Evolutionary conservation across 2,797 vertebrate genomes (phyloP).

Genomic region (Spatula versicolor): DNA sequence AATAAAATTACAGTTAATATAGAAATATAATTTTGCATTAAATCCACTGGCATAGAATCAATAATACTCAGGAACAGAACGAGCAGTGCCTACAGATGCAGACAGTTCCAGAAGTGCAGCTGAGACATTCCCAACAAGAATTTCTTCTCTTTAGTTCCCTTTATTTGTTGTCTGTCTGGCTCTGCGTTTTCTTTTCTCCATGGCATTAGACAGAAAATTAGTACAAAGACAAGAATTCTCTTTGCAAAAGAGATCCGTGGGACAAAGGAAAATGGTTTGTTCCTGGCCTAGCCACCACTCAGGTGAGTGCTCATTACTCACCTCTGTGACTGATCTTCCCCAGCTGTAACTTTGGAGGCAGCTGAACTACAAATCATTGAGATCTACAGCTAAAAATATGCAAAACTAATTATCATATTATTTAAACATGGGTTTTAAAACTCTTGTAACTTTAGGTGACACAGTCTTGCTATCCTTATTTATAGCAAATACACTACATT

Average conservation of each 20-base stretch:
- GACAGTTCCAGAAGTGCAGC: constrained; percentile 3
- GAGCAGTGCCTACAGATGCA: constrained; percentile 13
- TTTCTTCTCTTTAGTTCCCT: constrained; percentile 43
- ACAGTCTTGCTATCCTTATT: background rate
- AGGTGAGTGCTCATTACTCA: background rate
- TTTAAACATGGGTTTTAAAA: background rate
- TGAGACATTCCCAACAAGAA: background rate
- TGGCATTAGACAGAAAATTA: constrained; percentile 60
- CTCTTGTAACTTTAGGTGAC: background rate
- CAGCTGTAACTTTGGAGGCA: background rate
- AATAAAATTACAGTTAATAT: constrained; percentile 51
- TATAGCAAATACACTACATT: background rate
- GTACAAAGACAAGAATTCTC: constrained; percentile 34
- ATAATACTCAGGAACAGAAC: background rate
- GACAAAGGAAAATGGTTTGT: background rate
- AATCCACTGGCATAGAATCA: constrained; percentile 43
- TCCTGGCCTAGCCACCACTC: background rate
- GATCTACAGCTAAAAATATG: background rate
- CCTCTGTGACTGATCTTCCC: background rate
- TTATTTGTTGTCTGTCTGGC: constrained; percentile 46
- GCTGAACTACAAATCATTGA: background rate
- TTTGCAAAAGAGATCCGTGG: background rate
- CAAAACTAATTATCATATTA: background rate
- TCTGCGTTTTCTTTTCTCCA: constrained; percentile 32
- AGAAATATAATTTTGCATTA: constrained; percentile 44